Evolutionary conservation across 2,888 invertebrate species (phyloP), one percentile per base, ranked within the genome.

Genomic region (Sarcophaga carnaria): DNA sequence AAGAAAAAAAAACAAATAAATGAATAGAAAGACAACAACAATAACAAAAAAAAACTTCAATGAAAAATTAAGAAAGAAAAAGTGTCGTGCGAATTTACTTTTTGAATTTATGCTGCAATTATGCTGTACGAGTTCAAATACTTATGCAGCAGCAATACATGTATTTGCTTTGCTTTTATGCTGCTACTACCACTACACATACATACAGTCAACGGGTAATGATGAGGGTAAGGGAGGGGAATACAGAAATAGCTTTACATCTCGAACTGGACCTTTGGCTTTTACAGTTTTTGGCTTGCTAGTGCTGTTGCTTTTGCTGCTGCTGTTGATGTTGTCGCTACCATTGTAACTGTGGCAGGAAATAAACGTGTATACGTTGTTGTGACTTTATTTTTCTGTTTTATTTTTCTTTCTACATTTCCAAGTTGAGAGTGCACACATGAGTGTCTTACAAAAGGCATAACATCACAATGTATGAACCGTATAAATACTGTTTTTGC

Each of bases 101-200:
- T 54, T 78, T 75, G 84, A 77, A 87, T 84, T 83, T 84, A 81
- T 84, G 81, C 83, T 87, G 84, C 81, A 87, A 79, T 79, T 87
- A 84, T 79, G 81, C 75, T 83, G 76, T 77, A 66, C 60, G 60
- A 79, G 20, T 80, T 72, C 59, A 47, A 63, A 77, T 54, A 49
- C 37, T 59, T 67, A 25, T 54, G 17, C 49, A 14, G 54, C 14
- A 17, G 54, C 54, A 54, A 14, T 37, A 69, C 22, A 22, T 22
- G 1, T 14, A 59, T 59, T 25, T 67, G 27, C 37, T 63, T 54
- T 12, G 20, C 74, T 17, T 5, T 69, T 64, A 49, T 59, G 22
- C 8, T 54, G 12, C 54, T 17, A 2, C 17, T 54, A 4, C 14
- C 4, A 2, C 14, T 54, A 1, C 4, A 54, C 14, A 22, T 22